These are phyloP conservation scores for Limosa lapponica DNA, from an alignment of 2,797 vertebrate species.

Conservation along the genomic window DNA sequence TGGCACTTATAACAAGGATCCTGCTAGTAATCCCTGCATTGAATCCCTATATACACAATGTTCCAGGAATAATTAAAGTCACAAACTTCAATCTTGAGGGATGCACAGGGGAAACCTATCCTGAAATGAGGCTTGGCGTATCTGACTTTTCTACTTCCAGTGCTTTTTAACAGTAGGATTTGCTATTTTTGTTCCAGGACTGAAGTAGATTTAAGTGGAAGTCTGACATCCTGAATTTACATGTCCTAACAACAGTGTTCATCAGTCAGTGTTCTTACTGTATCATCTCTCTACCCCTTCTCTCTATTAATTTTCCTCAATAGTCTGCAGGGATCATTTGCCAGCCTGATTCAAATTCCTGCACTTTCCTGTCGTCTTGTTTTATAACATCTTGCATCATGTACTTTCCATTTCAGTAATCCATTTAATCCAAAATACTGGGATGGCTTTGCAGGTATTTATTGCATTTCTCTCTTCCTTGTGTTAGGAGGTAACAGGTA, in stretches of 20 bases:
- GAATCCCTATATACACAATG: constrained; percentile 30
- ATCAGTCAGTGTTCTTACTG: constrained; percentile 32
- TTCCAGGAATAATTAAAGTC: constrained; percentile 57
- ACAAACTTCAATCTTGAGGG: constrained; percentile 36
- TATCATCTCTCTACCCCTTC: constrained; percentile 5
- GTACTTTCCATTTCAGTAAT: constrained; percentile 64
- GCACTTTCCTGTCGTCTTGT: constrained; percentile 35
- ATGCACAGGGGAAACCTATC: constrained; percentile 31
- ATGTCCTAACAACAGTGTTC: not conserved
- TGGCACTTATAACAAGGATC: constrained; percentile 42
- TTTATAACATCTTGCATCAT: constrained; percentile 61
- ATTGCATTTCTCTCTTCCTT: constrained; percentile 36
- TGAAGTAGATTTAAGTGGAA: constrained; percentile 26
- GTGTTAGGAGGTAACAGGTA: constrained; percentile 29
- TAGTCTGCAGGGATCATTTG: constrained; percentile 63
- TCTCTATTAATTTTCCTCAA: constrained; percentile 57
- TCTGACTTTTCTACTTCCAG: not conserved
- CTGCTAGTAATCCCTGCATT: constrained; percentile 41
- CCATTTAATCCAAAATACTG: constrained; percentile 54
- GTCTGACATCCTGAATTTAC: constrained; percentile 32
- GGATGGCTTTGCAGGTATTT: constrained; percentile 51
- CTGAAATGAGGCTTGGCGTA: not conserved
- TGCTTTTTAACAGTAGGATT: constrained; percentile 7
- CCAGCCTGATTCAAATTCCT: constrained; percentile 59
- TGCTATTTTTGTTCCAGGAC: constrained; percentile 4